These are phyloP conservation scores for Silurus meridionalis DNA, from an alignment of 2,113 vertebrate genomes.

Conservation along the genomic window DNA sequence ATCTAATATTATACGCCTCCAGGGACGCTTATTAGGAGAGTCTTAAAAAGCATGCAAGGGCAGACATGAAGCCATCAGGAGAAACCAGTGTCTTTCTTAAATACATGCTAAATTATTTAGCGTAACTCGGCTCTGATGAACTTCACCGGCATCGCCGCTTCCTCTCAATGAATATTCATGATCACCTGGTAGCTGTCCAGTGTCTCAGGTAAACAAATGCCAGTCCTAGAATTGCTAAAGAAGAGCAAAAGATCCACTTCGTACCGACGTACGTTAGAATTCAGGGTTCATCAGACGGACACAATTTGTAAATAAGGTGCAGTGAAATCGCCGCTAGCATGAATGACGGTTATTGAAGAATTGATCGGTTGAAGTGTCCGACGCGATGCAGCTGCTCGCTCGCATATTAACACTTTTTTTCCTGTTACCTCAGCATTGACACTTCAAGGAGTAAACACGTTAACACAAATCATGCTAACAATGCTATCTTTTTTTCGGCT, in stretches of 20 bases:
- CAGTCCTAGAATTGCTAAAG: background rate
- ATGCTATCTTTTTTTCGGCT: background rate
- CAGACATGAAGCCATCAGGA: background rate
- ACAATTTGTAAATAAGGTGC: background rate
- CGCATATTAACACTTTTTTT: background rate
- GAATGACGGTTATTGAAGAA: conserved; percentile 20
- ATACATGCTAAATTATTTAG: conserved; percentile 33
- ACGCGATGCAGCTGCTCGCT: background rate
- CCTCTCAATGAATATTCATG: conserved; percentile 36
- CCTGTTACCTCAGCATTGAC: background rate
- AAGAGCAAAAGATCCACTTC: background rate
- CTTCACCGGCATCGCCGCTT: background rate
- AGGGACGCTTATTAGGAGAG: background rate
- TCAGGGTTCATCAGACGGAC: background rate
- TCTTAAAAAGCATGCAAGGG: background rate
- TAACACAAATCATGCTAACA: conserved; percentile 8
- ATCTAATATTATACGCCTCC: background rate
- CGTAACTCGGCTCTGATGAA: background rate
- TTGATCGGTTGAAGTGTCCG: conserved; percentile 5
- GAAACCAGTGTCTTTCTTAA: conserved; percentile 11
- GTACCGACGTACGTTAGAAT: too few species aligned
- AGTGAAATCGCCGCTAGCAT: background rate
- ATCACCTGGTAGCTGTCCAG: conserved; percentile 39
- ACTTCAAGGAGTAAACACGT: background rate
- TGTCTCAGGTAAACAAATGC: conserved; percentile 24